Base-by-base conservation (phyloP, 2,797 vertebrate species). In the Poeciliopsis infans region DNA sequence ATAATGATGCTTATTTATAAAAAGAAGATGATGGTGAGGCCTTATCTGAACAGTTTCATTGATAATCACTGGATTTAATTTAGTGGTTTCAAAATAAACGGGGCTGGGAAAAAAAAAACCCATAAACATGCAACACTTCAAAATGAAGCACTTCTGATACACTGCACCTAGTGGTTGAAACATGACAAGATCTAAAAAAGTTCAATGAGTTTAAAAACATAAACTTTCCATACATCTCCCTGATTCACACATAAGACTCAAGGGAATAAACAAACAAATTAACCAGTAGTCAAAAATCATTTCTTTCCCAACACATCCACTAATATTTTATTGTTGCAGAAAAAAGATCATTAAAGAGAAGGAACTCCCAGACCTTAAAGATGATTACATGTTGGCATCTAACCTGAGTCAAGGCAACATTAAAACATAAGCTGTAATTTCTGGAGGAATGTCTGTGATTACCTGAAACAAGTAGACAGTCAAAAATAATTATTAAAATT, bases 401-500 rank as follows among this genome's bases (percentile, higher is more conserved):
- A 45, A 8, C 41, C 68, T 70, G 45, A 25, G 45, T 70, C 25
- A 70, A 45, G 68, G 41, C 43, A 46, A 70, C 41, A 73, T 51
- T 53, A 51, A 53, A 51, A 53, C 31, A 36, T 25, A 36, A 73
- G 47, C 47, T 73, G 18, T 36, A 15, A 51, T 73, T 73, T 51
- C 18, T 73, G 46, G 12, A 36, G 28, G 31, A 73, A 73, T 36
- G 49, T 51, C 31, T 73, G 12, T 70, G 39, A 73, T 36, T 51
- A 73, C 28, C 20, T 73, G 41, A 46, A 70, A 70, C 41, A 28
- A 13, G 25, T 16, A 70, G 68, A 73, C 28, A 51, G 31, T 53
- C 31, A 51, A 73, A 53, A 73, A 36, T 73, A 53, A 51, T 73
- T 51, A 53, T 36, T 73, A 36, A 73, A 36, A 51, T 16, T 36